phyloP scores from a whole-genome alignment of 2,113 vertebrate genomes.

The Forbesichthys agassizii region DNA sequence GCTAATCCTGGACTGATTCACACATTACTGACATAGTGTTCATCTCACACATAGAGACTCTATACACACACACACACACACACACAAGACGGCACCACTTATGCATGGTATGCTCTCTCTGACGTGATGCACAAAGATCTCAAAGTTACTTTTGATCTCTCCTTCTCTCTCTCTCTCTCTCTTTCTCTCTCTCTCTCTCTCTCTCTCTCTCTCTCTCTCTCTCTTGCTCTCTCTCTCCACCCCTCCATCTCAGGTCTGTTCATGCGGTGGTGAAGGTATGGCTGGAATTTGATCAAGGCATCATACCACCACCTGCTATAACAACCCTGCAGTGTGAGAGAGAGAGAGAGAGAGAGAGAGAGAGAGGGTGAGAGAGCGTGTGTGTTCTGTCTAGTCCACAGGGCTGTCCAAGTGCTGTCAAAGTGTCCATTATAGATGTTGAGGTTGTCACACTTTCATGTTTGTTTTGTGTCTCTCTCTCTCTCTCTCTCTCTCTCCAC shows the following conservation, averaged over 20 bases:
- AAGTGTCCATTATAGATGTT: conserved; percentile 19
- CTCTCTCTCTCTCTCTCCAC: too few relatives aligned
- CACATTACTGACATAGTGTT: conserved; percentile 2
- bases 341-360: not conserved
- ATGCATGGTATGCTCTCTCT: not conserved
- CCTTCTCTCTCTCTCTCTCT: not conserved
- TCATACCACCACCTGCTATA: conserved; percentile 28
- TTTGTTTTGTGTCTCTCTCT: not conserved
- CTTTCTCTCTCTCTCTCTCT: not conserved
- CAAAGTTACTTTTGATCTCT: not conserved
- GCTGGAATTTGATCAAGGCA: conserved; percentile 48
- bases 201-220: not conserved
- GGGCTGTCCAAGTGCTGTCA: conserved; percentile 20
- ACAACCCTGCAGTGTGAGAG: conserved; percentile 10
- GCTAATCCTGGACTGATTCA: not conserved
- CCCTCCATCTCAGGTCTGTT: conserved; percentile 53
- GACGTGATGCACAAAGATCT: conserved; percentile 7
- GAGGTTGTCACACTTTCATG: not conserved
- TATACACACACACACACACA: not conserved
- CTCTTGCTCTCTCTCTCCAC: not conserved
- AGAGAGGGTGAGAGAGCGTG: not conserved
- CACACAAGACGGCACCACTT: not conserved
- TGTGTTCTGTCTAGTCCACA: not conserved
- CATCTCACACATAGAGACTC: not conserved
- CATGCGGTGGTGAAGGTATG: conserved; percentile 38